Conservation (phyloP, 53 echinoderm and acorn worm genomes). For the Antedon mediterranea region DNA sequence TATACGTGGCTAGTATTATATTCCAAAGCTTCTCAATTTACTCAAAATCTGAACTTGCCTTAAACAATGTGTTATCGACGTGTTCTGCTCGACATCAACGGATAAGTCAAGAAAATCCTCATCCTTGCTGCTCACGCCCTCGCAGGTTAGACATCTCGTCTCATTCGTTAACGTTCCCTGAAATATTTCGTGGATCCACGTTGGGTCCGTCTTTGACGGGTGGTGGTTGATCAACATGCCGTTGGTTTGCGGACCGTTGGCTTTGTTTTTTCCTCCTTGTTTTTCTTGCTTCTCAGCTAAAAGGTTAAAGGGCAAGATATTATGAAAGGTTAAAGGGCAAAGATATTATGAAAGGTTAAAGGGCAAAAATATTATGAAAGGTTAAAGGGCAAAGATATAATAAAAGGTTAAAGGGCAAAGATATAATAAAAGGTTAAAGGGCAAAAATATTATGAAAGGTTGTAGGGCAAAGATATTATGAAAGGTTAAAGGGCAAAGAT, state of each 20-base stretch:
- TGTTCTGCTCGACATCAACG: conserved; percentile 95
- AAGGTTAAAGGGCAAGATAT: background rate
- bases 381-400: background rate
- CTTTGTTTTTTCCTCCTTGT: conserved; percentile 64
- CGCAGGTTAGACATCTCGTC: conserved; percentile 89
- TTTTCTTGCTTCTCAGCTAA: conserved; percentile 75
- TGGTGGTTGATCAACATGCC: conserved; percentile 73
- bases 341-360: too few species aligned
- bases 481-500: background rate
- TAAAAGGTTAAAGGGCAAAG: too few species aligned
- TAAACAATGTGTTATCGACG: conserved; percentile 95
- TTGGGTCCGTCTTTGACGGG: conserved; percentile 69
- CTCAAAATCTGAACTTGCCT: conserved; percentile 26
- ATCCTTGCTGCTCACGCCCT: conserved; percentile 96
- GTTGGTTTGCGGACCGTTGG: conserved; percentile 45
- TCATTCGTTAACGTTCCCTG: conserved; percentile 98
- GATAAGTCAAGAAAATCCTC: conserved; percentile 95
- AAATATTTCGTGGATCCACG: conserved; percentile 98
- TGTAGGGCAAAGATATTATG: too few species aligned
- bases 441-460: too few species aligned
- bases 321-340: background rate
- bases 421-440: background rate
- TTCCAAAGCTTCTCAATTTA: too few species aligned
- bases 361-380: too few species aligned
- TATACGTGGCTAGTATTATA: too few species aligned